These are phyloP conservation scores for Peromyscus nudipes DNA, from an alignment of 2,797 vertebrate species.

Conservation along the genomic window DNA sequence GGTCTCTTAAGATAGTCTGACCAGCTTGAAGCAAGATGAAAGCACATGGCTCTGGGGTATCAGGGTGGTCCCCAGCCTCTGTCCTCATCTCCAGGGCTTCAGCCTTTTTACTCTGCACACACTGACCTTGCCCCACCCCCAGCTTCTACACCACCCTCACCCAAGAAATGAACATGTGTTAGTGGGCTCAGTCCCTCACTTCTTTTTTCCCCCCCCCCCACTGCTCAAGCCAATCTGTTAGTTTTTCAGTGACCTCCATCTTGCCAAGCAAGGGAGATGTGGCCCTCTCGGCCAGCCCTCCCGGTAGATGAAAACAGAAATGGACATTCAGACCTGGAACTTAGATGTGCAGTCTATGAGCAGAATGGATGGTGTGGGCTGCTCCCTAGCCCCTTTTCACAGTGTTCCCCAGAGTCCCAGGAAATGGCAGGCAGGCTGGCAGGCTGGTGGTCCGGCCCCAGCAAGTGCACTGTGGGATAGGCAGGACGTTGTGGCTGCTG, in stretches of 20 bases:
- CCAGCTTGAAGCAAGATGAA: not conserved
- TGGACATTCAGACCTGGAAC: not conserved
- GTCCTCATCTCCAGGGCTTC: not conserved
- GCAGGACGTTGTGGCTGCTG: too few species aligned
- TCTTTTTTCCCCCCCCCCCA: not conserved
- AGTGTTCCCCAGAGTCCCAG: not conserved
- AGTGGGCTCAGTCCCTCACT: not conserved
- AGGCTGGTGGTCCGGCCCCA: not conserved
- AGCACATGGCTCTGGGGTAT: fast-evolving
- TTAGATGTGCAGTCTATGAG: fast-evolving
- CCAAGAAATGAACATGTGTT: fast-evolving
- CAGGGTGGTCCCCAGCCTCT: too few species aligned
- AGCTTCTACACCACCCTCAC: not conserved
- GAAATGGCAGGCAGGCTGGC: fast-evolving
- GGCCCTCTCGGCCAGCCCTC: not conserved
- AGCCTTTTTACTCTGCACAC: fast-evolving
- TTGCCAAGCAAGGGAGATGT: fast-evolving
- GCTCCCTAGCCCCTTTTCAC: not conserved
- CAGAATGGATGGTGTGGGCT: too few species aligned
- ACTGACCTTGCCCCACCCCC: not conserved
- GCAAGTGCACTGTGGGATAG: not conserved
- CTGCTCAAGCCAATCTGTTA: not conserved
- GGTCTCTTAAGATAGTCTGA: fast-evolving
- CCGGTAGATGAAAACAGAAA: not conserved
- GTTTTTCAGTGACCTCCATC: not conserved